Conservation (phyloP, 2,888 invertebrate genomes). For the Nomada ruficornis region DNA sequence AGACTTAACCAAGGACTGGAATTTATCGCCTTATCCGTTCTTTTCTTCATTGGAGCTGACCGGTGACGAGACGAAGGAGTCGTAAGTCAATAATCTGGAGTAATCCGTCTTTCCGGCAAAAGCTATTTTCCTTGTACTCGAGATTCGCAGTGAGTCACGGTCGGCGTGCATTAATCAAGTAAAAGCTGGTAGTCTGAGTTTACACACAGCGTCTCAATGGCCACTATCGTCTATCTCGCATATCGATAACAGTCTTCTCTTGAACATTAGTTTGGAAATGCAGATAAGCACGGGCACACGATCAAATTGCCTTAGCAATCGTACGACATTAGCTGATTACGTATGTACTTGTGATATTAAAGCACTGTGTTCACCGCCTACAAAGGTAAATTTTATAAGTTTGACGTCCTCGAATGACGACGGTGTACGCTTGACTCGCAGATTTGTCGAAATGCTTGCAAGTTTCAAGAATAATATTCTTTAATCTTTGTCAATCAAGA, state of each 20-base stretch:
- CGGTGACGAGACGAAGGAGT: constrained; percentile 52
- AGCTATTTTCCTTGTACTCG: constrained; percentile 77
- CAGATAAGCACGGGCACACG: constrained; percentile 31
- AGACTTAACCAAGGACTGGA: constrained; percentile 35
- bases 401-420: no score
- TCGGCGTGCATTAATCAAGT: constrained; percentile 79
- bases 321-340: constrained; percentile 63
- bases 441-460: no score
- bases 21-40: constrained; percentile 60
- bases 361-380: no score
- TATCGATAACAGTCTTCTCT: constrained; percentile 66
- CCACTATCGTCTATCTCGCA: constrained; percentile 71
- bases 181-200: constrained; percentile 80
- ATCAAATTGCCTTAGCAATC: constrained; percentile 50
- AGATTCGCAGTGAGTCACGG: constrained; percentile 68
- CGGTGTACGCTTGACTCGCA: no score
- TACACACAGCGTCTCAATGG: constrained; percentile 75
- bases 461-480: no score
- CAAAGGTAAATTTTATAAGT: no score
- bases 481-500: no score
- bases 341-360: not conserved
- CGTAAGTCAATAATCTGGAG: constrained; percentile 78
- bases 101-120: constrained; percentile 75
- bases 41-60: constrained; percentile 42
- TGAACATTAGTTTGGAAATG: constrained; percentile 30